These are phyloP conservation scores for Neosilurus mollespiculum DNA, from an alignment of 2,797 vertebrate species.

Conservation along the genomic window DNA sequence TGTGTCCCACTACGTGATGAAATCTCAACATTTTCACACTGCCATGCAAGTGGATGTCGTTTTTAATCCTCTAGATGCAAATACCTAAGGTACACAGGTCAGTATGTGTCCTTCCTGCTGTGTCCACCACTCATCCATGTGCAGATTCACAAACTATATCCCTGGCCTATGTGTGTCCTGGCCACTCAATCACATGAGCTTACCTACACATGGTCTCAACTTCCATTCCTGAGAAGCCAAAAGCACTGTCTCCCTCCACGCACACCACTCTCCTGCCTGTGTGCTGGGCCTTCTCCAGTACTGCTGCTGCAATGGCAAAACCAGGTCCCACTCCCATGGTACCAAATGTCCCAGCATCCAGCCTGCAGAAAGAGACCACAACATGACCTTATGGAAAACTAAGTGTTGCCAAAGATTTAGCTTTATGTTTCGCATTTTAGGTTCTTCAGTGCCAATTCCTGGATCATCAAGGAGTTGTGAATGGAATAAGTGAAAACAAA, in stretches of 20 bases:
- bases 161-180: not conserved
- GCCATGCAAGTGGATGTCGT: not conserved
- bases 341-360: slow-evolving; percentile 96
- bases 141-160: not conserved
- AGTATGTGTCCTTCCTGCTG: not conserved
- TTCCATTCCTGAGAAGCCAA: slow-evolving; percentile 98
- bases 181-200: too few species aligned
- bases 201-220: slow-evolving; percentile 93
- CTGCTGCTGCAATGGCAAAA: slow-evolving; percentile 90
- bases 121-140: not conserved
- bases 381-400: not conserved
- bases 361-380: slow-evolving; percentile 61
- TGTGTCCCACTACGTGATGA: too few species aligned
- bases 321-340: slow-evolving; percentile 96
- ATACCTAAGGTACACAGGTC: too few species aligned
- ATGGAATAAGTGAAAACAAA: not conserved
- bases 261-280: slow-evolving; percentile 79
- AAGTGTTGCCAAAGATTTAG: not conserved
- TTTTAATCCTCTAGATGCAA: not conserved
- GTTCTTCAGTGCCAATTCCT: not conserved
- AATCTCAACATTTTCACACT: not conserved
- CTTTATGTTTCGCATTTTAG: not conserved
- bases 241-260: slow-evolving; percentile 96
- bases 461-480: not conserved
- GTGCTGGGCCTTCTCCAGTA: slow-evolving; percentile 73